Conservation (phyloP, 2,888 invertebrate species). For the Hyalella azteca region DNA sequence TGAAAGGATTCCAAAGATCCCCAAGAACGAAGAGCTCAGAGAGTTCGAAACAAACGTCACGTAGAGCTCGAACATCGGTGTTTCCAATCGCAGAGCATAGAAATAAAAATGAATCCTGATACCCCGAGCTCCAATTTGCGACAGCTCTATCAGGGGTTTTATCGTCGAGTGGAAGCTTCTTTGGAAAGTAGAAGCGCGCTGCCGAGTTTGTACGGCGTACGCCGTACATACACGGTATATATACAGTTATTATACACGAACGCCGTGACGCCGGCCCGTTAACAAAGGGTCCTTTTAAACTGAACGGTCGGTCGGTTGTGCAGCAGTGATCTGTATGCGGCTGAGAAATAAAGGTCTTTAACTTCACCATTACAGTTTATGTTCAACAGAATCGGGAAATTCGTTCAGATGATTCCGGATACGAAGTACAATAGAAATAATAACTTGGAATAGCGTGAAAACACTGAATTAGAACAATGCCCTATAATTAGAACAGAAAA, state of each 20-base stretch:
- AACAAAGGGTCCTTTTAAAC: not conserved
- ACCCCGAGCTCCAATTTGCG: slow-evolving; percentile 27
- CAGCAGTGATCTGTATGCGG: too few relatives aligned
- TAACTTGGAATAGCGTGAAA: too few relatives aligned
- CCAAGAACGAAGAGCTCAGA: too few relatives aligned
- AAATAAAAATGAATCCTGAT: slow-evolving; percentile 27
- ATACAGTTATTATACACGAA: not conserved
- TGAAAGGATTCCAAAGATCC: too few relatives aligned
- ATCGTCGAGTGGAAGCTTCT: slow-evolving; percentile 7
- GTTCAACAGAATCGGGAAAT: not conserved
- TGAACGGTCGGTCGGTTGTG: not conserved
- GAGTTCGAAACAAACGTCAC: too few relatives aligned
- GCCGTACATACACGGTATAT: not conserved
- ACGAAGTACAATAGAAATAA: too few relatives aligned
- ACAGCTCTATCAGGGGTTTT: slow-evolving; percentile 35
- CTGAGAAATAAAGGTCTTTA: not conserved
- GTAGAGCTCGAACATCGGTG: too few relatives aligned
- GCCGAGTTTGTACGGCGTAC: not conserved
- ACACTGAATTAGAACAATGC: too few relatives aligned
- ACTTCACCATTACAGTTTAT: slow-evolving; percentile 15
- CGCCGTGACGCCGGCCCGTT: not conserved
- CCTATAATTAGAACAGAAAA: too few relatives aligned
- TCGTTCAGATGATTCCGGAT: too few relatives aligned
- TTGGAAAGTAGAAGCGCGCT: not conserved
- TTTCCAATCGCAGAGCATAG: slow-evolving; percentile 1